Percentiles rank a stretch among this genome's conserved stretches.
phyloP scores from a whole-genome alignment of 2,888 invertebrate species.

The Brenthis daphne region DNA sequence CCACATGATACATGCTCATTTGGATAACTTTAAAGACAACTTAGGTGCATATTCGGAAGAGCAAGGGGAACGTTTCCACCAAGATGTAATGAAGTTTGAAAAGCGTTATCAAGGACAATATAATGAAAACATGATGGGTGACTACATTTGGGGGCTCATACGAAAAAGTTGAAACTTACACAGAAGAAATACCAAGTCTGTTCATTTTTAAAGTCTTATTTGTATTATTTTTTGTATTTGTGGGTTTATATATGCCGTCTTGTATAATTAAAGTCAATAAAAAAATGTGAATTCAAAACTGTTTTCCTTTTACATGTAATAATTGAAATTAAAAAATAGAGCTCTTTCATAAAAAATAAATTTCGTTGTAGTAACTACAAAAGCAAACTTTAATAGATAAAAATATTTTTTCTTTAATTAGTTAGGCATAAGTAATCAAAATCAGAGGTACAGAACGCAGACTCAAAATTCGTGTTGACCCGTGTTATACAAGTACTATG shows the following conservation, averaged over 20 bases:
- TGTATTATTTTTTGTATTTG: slow-evolving; percentile 6
- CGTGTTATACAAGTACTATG: slow-evolving; percentile 17
- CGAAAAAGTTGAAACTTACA: slow-evolving; percentile 30
- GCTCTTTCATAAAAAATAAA: slow-evolving; percentile 16
- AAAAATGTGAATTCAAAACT: slow-evolving; percentile 10
- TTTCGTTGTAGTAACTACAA: slow-evolving; percentile 25
- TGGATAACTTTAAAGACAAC: too few relatives aligned
- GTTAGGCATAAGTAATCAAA: too few relatives aligned
- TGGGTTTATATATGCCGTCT: neutral
- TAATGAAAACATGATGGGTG: too few relatives aligned
- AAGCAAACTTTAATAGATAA: slow-evolving; percentile 30
- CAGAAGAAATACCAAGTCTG: slow-evolving; percentile 20
- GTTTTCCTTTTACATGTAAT: slow-evolving; percentile 16
- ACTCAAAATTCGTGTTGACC: slow-evolving; percentile 26
- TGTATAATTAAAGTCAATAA: slow-evolving; percentile 12
- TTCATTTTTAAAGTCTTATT: slow-evolving; percentile 26
- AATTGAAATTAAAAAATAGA: slow-evolving; percentile 17
- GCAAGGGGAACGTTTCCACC: too few relatives aligned
- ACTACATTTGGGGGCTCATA: slow-evolving; percentile 31
- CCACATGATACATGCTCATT: too few relatives aligned
- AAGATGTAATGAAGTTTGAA: too few relatives aligned
- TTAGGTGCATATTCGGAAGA: too few relatives aligned
- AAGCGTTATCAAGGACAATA: too few relatives aligned
- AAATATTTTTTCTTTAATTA: slow-evolving; percentile 25
- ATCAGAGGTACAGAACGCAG: slow-evolving; percentile 17